A percentile compares a stretch with the other conserved stretches of the same genome.
Evolutionary conservation across 2,797 vertebrate species (phyloP).

Genomic region (Platalea minor): DNA sequence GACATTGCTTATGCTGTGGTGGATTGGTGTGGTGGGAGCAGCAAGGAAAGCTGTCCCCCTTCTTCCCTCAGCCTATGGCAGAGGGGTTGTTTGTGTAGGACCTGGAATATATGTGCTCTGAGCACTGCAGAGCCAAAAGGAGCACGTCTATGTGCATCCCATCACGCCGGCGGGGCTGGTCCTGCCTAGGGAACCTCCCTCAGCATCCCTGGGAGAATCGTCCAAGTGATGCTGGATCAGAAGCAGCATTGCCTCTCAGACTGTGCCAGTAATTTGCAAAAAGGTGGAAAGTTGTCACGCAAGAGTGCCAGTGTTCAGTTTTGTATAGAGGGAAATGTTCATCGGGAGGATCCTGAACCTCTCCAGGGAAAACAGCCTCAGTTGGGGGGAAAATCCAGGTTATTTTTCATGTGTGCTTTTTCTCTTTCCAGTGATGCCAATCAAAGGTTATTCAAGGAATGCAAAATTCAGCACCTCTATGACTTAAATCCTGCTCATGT

Average conservation of each 20-base stretch:
- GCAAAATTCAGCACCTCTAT: not conserved
- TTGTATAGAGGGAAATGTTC: not conserved
- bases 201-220: not conserved
- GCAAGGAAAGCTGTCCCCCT: not conserved
- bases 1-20: fast-evolving
- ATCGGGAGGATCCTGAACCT: not conserved
- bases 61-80: not conserved
- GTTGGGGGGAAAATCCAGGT: not conserved
- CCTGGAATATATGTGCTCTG: too few relatives aligned
- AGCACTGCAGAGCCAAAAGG: not conserved
- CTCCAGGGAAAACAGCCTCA: not conserved
- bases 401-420: not conserved
- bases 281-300: not conserved
- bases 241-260: not conserved
- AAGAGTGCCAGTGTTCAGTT: fast-evolving
- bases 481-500: not conserved
- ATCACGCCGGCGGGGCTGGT: not conserved
- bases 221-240: not conserved
- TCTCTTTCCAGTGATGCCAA: not conserved
- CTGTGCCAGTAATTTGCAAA: not conserved
- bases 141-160: not conserved
- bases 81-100: not conserved
- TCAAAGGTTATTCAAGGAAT: not conserved
- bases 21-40: fast-evolving
- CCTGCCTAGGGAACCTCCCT: not conserved